Percentiles rank a stretch among this genome's conserved stretches.
phyloP scores from a whole-genome alignment of 2,888 invertebrate species.

The Osmoderma eremita region DNA sequence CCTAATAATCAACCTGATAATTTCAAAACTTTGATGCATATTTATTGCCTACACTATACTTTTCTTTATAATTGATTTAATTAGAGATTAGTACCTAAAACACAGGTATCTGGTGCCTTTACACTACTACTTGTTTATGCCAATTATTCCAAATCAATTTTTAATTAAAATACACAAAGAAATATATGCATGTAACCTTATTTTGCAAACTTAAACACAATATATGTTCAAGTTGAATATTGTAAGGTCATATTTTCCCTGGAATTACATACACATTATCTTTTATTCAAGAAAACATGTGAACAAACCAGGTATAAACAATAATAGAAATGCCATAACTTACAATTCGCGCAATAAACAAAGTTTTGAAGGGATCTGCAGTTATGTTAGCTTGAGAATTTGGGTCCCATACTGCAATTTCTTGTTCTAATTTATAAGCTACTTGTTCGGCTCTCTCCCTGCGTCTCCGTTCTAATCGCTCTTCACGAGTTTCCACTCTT shows the following conservation, averaged over 20 bases:
- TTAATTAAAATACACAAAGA: too few species aligned
- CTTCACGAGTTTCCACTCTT: conserved; percentile 94
- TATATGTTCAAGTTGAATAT: conserved; percentile 38
- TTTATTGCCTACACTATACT: too few species aligned
- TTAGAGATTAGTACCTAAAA: too few species aligned
- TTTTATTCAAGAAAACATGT: conserved; percentile 35
- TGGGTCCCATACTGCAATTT: conserved; percentile 97
- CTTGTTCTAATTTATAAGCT: conserved; percentile 97
- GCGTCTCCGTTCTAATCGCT: conserved; percentile 86
- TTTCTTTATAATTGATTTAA: too few species aligned
- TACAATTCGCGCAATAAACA: conserved; percentile 96
- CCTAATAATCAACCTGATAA: too few species aligned
- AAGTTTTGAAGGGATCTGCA: conserved; percentile 94
- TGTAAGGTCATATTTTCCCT: conserved; percentile 45
- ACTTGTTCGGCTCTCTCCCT: conserved; percentile 96
- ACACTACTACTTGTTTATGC: too few species aligned
- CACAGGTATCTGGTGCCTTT: too few species aligned
- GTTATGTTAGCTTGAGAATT: conserved; percentile 80
- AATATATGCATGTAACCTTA: conserved; percentile 20
- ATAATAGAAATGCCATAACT: conserved; percentile 62
- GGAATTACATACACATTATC: conserved; percentile 47
- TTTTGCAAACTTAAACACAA: conserved; percentile 36
- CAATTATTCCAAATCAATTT: too few species aligned
- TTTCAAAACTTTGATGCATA: too few species aligned
- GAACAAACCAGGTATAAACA: conserved; percentile 40